phyloP scores from a whole-genome alignment of 2,888 invertebrate genomes.

The Dicroscelio sp. region DNA sequence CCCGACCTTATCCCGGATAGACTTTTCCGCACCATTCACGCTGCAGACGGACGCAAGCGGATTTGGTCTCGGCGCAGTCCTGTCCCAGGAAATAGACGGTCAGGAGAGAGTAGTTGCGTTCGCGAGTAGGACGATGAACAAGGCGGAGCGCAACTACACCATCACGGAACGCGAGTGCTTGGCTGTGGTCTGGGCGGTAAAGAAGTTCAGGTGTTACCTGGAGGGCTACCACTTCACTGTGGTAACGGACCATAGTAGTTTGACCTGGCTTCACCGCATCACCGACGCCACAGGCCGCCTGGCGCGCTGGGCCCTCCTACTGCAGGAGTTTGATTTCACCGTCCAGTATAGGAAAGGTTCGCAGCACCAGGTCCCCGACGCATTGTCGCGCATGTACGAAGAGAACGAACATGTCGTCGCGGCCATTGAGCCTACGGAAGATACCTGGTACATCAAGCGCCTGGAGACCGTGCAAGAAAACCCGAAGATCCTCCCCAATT shows the following conservation, averaged over 20 bases:
- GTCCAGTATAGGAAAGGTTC: neutral
- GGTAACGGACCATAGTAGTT: constrained; percentile 78
- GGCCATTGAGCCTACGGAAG: neutral
- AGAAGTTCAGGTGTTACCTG: neutral
- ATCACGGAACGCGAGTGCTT: constrained; percentile 84
- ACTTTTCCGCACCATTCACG: neutral
- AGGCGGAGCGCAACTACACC: constrained; percentile 79
- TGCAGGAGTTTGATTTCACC: no score
- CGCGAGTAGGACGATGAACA: constrained; percentile 76
- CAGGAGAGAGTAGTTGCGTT: constrained; percentile 81
- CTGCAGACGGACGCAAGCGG: constrained; percentile 10
- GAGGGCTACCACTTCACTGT: constrained; percentile 77
- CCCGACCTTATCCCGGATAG: neutral
- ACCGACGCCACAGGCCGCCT: neutral
- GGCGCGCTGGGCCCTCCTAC: no score
- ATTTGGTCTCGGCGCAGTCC: no score
- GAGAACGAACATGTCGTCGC: neutral
- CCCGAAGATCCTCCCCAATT: neutral
- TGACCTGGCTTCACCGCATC: constrained; percentile 80
- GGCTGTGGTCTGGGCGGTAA: constrained; percentile 78
- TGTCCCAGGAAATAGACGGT: constrained; percentile 77
- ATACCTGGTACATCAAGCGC: neutral
- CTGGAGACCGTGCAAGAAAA: neutral
- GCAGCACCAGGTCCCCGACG: neutral
- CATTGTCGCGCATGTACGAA: neutral